Base-by-base conservation (phyloP, 2,888 invertebrate genomes). In the Ornithoptera alexandrae region DNA sequence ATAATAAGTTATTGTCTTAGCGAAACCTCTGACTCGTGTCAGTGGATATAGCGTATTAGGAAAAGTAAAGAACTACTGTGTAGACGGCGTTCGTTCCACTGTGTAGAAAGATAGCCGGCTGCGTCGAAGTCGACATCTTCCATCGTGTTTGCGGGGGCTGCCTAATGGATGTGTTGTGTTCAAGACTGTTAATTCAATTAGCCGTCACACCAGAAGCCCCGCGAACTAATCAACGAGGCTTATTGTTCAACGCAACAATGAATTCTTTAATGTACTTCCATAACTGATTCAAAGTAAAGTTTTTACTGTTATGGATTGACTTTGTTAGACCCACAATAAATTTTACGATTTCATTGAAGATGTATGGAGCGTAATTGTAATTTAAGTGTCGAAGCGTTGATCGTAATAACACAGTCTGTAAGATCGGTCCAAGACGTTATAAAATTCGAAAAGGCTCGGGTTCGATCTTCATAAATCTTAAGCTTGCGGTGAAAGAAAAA, bases 141-240 rank as follows among this genome's bases (percentile, higher is more conserved):
- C 77, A 78, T 78, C 75, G 74, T 85, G 81, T 87, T 86, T 85
- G 82, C 82, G 75, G 77, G 82, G 77, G 80, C 79, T 73, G 72
- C 70, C 79, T 90, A 91, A 91, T 92, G 90, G 88, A 87, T 78
- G 86, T 85, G 85, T 81, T 87, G 81, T 90, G 90, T 89, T 86
- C 80, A 75, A 74, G 80, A 73, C 81, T 86, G 91, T 86, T 90
- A 89, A 90, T 89, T 90, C 79, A 87, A 91, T 92, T 91, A 92
- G 85, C 82, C 77, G 73, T 67, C 68, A 76, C 76, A 78, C 78
- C 83, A 81, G 79, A 78, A 81, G 78, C 75, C 78, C 75, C 76
- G 75, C 78, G 78, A 76, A 79, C 80, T 82, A 83, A 84, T 88
- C 84, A 87, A 87, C 84, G 78, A 80, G 75, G 76, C 75, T 83